A percentile compares a stretch with the other conserved stretches of the same genome.
Evolutionary conservation across 2,113 vertebrate genomes (phyloP).

Genomic region (Atrichornis clamosus): DNA sequence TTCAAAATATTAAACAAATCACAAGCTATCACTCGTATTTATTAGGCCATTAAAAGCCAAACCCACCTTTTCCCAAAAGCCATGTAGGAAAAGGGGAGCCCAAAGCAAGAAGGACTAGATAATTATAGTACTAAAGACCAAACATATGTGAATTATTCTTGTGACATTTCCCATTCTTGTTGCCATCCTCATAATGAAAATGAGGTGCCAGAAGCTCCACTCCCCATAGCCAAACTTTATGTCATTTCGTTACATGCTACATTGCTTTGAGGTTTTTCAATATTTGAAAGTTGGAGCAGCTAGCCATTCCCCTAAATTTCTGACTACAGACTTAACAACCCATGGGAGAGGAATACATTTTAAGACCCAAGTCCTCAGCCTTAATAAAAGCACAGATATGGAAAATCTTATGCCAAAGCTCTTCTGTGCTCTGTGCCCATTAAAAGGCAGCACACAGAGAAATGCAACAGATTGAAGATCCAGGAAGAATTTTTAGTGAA

Average conservation of each 20-base stretch:
- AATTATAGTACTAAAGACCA: slow-evolving; percentile 22
- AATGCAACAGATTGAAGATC: background rate
- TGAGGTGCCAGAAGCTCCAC: background rate
- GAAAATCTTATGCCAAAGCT: background rate
- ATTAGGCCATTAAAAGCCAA: slow-evolving; percentile 50
- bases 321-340: background rate
- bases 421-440: background rate
- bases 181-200: slow-evolving; percentile 7
- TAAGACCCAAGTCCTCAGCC: background rate
- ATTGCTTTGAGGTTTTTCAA: background rate
- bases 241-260: background rate
- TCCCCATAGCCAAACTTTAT: background rate
- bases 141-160: slow-evolving; percentile 31
- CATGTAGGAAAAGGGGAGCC: background rate
- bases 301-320: slow-evolving; percentile 5
- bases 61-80: background rate
- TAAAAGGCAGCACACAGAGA: background rate
- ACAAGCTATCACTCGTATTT: slow-evolving; percentile 53
- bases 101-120: background rate
- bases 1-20: slow-evolving; percentile 66
- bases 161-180: slow-evolving; percentile 42
- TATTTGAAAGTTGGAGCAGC: background rate
- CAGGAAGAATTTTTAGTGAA: background rate
- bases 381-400: background rate
- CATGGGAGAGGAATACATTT: background rate